phyloP scores from a whole-genome alignment of 2,797 vertebrate species.

The Molossus molossus region DNA sequence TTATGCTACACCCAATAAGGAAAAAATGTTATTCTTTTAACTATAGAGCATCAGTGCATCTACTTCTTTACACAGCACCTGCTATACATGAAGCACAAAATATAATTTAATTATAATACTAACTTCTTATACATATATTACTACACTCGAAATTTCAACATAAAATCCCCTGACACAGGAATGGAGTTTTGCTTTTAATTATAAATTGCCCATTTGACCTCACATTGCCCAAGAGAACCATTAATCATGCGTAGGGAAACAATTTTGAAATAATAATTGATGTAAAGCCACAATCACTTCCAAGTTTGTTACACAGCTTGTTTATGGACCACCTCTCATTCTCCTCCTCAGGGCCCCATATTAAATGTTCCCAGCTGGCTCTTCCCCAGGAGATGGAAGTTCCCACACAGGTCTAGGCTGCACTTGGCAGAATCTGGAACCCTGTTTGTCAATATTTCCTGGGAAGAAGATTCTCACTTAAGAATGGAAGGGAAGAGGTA shows the following conservation, averaged over 20 bases:
- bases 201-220: not conserved
- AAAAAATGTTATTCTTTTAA: not conserved
- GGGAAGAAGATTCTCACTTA: not conserved
- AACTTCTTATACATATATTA: not conserved
- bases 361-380: not conserved
- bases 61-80: not conserved
- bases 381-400: not conserved
- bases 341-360: not conserved
- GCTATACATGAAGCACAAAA: not conserved
- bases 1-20: not conserved
- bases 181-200: not conserved
- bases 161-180: not conserved
- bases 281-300: not conserved
- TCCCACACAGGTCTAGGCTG: not conserved
- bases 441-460: not conserved
- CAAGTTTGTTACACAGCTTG: not conserved
- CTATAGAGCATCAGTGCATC: not conserved
- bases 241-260: not conserved
- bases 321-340: not conserved
- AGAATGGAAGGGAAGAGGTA: not conserved
- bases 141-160: not conserved
- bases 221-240: not conserved
- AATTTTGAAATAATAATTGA: not conserved
- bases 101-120: not conserved
- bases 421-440: too few species aligned